Conservation (phyloP, 2,113 vertebrate genomes). For the Upupa epops region DNA sequence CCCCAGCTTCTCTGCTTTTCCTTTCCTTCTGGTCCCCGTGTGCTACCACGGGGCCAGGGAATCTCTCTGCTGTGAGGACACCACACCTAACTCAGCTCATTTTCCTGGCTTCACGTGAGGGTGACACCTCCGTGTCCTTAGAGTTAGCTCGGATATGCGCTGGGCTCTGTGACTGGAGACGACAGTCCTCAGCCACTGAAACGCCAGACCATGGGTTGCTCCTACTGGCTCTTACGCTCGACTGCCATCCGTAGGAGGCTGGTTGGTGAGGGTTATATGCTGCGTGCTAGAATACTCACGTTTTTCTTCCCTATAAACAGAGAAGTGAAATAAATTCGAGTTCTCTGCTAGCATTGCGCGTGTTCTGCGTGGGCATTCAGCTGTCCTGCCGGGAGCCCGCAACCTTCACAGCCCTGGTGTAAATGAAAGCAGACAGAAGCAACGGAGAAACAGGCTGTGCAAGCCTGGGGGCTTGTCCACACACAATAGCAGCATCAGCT, state of each 20-base stretch:
- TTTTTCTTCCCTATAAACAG: slow-evolving; percentile 5
- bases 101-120: not conserved
- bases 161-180: not conserved
- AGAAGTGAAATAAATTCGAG: not conserved
- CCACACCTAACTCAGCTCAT: not conserved
- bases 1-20: not conserved
- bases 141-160: not conserved
- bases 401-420: not conserved
- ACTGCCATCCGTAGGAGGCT: not conserved
- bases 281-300: slow-evolving; percentile 2
- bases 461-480: slow-evolving; percentile 22
- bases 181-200: not conserved
- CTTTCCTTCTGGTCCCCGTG: rapidly evolving
- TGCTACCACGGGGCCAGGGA: not conserved
- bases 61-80: not conserved
- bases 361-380: slow-evolving; percentile 40
- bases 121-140: not conserved
- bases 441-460: not conserved
- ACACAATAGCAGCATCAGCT: slow-evolving; percentile 40
- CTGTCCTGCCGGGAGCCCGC: slow-evolving; percentile 33
- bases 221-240: not conserved
- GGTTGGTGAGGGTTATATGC: not conserved
- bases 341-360: slow-evolving; percentile 23
- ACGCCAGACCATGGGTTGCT: not conserved
- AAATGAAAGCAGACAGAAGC: slow-evolving; percentile 47